Percentiles rank a stretch among this genome's conserved stretches.
These are phyloP conservation scores for mouse (Mus musculus) DNA, from an alignment of 2,113 vertebrate species.

Conservation along the genomic window GRCm39 chr19:14833001-14833500, in stretches of 20 bases:
- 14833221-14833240: no score
- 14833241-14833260: no score
- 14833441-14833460: neutral
- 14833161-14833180: neutral
- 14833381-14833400: no score
- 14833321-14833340: no score
- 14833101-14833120: constrained; percentile 52
- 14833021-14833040: neutral
- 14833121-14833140: neutral
- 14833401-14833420: no score
- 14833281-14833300: no score
- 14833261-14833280: no score
- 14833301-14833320: no score
- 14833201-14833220: no score
- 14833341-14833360: no score
- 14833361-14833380: no score
- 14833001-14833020: neutral
- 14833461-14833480: neutral
- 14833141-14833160: constrained; percentile 11
- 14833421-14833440: no score
- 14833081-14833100: neutral
- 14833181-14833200: constrained; percentile 50
- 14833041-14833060: neutral
- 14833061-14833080: neutral
- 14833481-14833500: neutral